Percentiles rank a stretch among this genome's conserved stretches.
Conservation (phyloP, 2,113 vertebrate species). For the Mus musculus region GRCm39 chr4:49397501-49398000, state of each 20-base stretch:
- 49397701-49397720: neutral
- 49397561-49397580: neutral
- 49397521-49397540: neutral
- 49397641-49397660: rapidly evolving
- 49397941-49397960: constrained; percentile 35
- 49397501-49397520: neutral
- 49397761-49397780: constrained; percentile 40
- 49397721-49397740: neutral
- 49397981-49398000: neutral
- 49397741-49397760: neutral
- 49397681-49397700: neutral
- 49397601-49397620: too few species aligned
- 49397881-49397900: constrained; percentile 17
- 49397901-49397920: constrained; percentile 26
- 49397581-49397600: neutral
- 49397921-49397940: neutral
- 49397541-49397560: neutral
- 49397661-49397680: too few species aligned
- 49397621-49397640: neutral
- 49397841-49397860: neutral
- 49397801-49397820: constrained; percentile 9
- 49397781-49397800: constrained; percentile 8
- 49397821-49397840: neutral
- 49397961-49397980: neutral
- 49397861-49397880: neutral